These are phyloP conservation scores for Mizuhopecten yessoensis DNA, from an alignment of 1,140 invertebrate species.

Conservation along the genomic window DNA sequence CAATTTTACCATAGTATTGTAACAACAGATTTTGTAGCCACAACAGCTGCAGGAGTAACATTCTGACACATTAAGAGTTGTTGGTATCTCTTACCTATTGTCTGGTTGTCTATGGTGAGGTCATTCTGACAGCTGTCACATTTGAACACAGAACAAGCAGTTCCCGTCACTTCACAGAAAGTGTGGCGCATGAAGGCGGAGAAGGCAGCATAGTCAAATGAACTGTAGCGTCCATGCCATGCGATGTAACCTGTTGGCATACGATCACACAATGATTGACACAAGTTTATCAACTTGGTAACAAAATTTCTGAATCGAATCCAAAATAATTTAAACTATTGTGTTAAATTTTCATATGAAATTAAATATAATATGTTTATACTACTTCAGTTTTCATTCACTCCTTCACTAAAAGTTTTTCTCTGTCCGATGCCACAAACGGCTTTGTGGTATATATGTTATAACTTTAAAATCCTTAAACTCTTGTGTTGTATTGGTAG, in stretches of 20 bases:
- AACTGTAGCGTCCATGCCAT: constrained; percentile 82
- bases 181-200: constrained; percentile 79
- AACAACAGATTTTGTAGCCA: too few species aligned
- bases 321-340: not conserved
- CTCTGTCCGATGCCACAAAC: too few species aligned
- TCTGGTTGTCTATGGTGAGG: constrained; percentile 74
- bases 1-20: too few species aligned
- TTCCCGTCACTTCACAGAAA: constrained; percentile 74
- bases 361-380: too few species aligned
- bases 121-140: constrained; percentile 78
- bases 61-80: too few species aligned
- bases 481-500: not conserved
- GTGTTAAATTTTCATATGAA: not conserved
- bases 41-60: too few species aligned
- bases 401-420: too few species aligned
- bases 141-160: constrained; percentile 75
- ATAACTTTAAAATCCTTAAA: not conserved
- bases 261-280: constrained; percentile 22
- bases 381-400: too few species aligned
- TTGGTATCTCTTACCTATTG: constrained; percentile 70
- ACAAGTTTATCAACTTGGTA: not conserved
- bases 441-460: not conserved
- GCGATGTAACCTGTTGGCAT: constrained; percentile 79
- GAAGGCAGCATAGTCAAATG: constrained; percentile 80
- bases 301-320: not conserved